Percentiles rank a stretch among this genome's conserved stretches.
These are phyloP conservation scores for Neoniphon sammara DNA, from an alignment of 2,797 vertebrate genomes.

Conservation along the genomic window DNA sequence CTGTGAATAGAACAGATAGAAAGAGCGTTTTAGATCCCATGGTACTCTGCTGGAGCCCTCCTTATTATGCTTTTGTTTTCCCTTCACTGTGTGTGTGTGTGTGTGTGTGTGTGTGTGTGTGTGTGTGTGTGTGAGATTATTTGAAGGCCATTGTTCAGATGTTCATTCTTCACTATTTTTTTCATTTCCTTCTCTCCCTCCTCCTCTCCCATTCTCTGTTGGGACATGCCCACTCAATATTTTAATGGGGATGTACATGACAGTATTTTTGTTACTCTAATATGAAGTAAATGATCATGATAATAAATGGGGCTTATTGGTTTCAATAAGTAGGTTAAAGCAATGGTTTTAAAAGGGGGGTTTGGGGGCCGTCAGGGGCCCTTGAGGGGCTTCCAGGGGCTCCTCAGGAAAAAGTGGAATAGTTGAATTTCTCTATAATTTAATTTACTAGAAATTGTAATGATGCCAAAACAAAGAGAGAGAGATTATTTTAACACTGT, in stretches of 20 bases:
- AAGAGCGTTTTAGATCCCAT: slow-evolving; percentile 54
- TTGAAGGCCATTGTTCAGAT: slow-evolving; percentile 20
- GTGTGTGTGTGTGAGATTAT: slow-evolving; percentile 20
- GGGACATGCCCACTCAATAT: slow-evolving; percentile 16
- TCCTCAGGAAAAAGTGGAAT: too few relatives aligned
- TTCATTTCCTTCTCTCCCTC: background rate
- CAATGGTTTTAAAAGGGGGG: too few relatives aligned
- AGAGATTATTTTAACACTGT: too few relatives aligned
- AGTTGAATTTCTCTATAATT: too few relatives aligned
- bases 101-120: slow-evolving; percentile 15
- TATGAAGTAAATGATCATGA: background rate
- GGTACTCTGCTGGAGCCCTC: slow-evolving; percentile 11
- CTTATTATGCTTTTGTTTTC: slow-evolving; percentile 19
- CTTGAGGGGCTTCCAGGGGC: too few relatives aligned
- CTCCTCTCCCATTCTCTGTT: slow-evolving; percentile 8
- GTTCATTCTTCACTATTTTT: background rate
- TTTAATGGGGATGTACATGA: background rate
- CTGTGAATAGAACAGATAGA: slow-evolving; percentile 54
- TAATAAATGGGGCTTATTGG: slow-evolving; percentile 1
- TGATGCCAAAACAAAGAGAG: too few relatives aligned
- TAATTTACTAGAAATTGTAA: too few relatives aligned
- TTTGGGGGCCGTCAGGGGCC: too few relatives aligned
- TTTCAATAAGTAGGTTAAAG: background rate
- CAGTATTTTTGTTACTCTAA: background rate
- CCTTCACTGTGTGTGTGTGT: slow-evolving; percentile 14